A percentile compares a stretch with the other conserved stretches of the same genome.
Conservation (phyloP, 2,888 invertebrate species). For the Zhengitettix transpicula region DNA sequence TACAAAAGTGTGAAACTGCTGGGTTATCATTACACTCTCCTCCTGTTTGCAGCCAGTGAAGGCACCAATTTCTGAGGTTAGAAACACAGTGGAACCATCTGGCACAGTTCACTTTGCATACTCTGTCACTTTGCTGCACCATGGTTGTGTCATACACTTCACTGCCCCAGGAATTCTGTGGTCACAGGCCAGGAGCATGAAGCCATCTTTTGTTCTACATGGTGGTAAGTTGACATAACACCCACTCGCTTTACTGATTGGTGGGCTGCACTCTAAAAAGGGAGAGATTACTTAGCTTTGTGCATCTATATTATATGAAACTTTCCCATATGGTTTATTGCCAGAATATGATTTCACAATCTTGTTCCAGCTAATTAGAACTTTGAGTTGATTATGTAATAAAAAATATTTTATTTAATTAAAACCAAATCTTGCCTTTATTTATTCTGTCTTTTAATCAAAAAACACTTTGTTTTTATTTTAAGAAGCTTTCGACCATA, state of each 20-base stretch:
- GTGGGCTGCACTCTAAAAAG: not conserved
- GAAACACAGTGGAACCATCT: constrained; percentile 3
- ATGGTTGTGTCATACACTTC: constrained; percentile 68
- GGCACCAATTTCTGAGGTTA: constrained; percentile 26
- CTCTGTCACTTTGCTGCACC: constrained; percentile 65
- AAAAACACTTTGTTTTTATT: too few relatives aligned
- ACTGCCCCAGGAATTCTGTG: constrained; percentile 68
- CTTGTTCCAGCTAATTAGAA: too few relatives aligned
- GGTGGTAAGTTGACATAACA: constrained; percentile 29
- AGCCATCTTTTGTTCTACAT: constrained; percentile 61
- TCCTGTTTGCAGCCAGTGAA: constrained; percentile 23
- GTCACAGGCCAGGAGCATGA: constrained; percentile 54
- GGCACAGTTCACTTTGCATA: constrained; percentile 60
- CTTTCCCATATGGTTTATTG: too few relatives aligned
- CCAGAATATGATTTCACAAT: too few relatives aligned
- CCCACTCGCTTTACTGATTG: not conserved
- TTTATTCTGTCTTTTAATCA: too few relatives aligned
- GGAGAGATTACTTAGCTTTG: too few relatives aligned
- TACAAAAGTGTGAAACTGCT: too few relatives aligned
- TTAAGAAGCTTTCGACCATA: too few relatives aligned
- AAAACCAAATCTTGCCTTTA: too few relatives aligned
- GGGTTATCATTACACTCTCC: not conserved
- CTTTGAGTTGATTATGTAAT: too few relatives aligned
- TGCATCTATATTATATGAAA: too few relatives aligned
- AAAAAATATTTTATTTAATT: too few relatives aligned